Conservation (phyloP, 2,113 vertebrate species). For the Anhinga anhinga region DNA sequence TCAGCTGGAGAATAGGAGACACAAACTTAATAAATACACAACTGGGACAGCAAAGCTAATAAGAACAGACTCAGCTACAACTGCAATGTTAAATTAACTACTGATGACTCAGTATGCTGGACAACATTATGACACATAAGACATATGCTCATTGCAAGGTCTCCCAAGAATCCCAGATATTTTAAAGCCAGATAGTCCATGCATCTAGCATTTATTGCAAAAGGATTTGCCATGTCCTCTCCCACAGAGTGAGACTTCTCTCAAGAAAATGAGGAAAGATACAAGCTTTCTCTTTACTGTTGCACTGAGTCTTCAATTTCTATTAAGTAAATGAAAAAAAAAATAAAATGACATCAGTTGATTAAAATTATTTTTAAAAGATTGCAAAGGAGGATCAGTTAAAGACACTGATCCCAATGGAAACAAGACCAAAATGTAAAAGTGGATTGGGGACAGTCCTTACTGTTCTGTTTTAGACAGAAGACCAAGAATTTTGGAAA, state of each 20-base stretch:
- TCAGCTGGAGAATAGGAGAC: neutral
- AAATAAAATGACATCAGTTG: neutral
- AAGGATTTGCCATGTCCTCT: neutral
- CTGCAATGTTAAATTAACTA: conserved; percentile 30
- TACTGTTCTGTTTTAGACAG: neutral
- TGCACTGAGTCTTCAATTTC: neutral
- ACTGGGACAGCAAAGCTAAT: neutral
- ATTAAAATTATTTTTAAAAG: neutral
- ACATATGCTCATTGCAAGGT: neutral
- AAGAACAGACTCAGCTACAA: conserved; percentile 12
- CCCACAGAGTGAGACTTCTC: neutral
- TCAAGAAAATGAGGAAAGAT: neutral
- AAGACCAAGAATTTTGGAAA: neutral
- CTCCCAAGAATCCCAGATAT: conserved; percentile 42
- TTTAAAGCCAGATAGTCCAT: neutral
- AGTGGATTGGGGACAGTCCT: neutral
- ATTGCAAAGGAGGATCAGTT: neutral
- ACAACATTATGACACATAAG: conserved; percentile 25
- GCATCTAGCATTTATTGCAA: neutral
- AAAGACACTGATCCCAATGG: neutral
- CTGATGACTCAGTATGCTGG: conserved; percentile 42
- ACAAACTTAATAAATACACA: neutral
- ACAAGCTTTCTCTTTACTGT: neutral
- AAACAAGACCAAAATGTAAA: neutral
- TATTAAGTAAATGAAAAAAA: neutral